Percentiles rank a stretch among this genome's conserved stretches.
These are phyloP conservation scores for Leucoptera coffeella DNA, from an alignment of 2,888 invertebrate species.

Conservation along the genomic window DNA sequence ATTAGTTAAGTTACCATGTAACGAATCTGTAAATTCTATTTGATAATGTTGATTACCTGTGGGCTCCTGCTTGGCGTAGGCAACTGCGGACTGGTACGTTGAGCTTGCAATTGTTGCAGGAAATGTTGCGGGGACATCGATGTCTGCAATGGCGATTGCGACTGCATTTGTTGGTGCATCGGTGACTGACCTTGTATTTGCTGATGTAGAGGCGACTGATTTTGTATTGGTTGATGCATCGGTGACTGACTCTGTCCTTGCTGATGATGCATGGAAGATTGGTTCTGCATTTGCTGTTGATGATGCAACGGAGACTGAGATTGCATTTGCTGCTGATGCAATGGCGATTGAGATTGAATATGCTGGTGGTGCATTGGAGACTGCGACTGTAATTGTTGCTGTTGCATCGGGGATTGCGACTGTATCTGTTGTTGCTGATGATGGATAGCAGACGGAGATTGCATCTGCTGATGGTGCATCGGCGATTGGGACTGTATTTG, in stretches of 20 bases:
- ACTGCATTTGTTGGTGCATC: slow-evolving; percentile 13
- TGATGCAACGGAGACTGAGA: slow-evolving; percentile 18
- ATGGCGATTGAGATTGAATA: too few relatives aligned
- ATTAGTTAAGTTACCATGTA: too few relatives aligned
- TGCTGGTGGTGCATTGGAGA: slow-evolving; percentile 15
- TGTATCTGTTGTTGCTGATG: too few relatives aligned
- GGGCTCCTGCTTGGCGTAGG: slow-evolving; percentile 45
- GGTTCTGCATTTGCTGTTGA: slow-evolving; percentile 11
- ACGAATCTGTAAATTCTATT: too few relatives aligned
- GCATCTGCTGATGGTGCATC: too few relatives aligned
- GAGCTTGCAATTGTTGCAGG: slow-evolving; percentile 31
- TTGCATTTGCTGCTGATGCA: too few relatives aligned
- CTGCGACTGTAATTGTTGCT: slow-evolving; percentile 17
- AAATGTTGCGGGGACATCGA: slow-evolving; percentile 21
- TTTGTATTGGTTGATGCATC: slow-evolving; percentile 12
- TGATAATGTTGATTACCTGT: too few relatives aligned
- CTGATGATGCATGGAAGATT: slow-evolving; percentile 5
- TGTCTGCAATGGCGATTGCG: slow-evolving; percentile 7
- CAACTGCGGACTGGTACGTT: slow-evolving; percentile 39
- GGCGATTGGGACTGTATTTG: too few relatives aligned
- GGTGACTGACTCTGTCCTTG: slow-evolving; percentile 16
- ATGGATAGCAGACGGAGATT: too few relatives aligned
- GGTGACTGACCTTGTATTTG: slow-evolving; percentile 21
- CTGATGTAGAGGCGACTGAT: slow-evolving; percentile 11
- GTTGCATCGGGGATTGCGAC: too few relatives aligned